Evolutionary conservation across 2,113 vertebrate genomes (phyloP).

Genomic region (Okapia johnstoni): DNA sequence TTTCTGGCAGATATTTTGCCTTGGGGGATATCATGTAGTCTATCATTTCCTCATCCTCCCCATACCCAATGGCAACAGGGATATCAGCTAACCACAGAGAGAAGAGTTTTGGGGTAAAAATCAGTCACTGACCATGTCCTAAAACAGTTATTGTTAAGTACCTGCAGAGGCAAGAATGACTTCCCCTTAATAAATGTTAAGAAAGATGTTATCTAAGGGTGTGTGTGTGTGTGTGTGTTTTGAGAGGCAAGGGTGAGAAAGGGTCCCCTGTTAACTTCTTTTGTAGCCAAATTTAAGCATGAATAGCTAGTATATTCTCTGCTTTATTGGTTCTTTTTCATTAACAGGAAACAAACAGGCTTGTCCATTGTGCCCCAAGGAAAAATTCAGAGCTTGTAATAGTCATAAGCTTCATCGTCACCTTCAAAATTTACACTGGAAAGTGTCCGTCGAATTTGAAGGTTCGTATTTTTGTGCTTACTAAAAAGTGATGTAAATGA

Average conservation of each 20-base stretch:
- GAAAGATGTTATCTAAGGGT: neutral
- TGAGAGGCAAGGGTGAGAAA: no score
- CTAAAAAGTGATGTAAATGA: neutral
- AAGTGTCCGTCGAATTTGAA: slow-evolving; percentile 96
- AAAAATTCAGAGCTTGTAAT: slow-evolving; percentile 93
- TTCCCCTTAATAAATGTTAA: neutral
- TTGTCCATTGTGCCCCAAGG: slow-evolving; percentile 94
- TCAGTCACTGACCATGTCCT: neutral
- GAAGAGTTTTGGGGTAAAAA: neutral
- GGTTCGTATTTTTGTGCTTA: slow-evolving; percentile 79
- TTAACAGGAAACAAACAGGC: slow-evolving; percentile 87
- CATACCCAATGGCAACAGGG: neutral
- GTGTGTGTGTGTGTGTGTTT: neutral
- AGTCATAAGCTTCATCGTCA: slow-evolving; percentile 92
- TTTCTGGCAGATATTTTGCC: neutral
- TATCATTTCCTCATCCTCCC: neutral
- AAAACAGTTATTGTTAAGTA: neutral
- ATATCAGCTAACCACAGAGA: neutral
- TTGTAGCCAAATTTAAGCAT: neutral
- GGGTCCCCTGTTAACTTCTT: neutral
- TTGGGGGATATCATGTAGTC: neutral
- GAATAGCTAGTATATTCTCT: neutral
- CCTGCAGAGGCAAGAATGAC: neutral
- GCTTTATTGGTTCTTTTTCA: neutral
- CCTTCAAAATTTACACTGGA: slow-evolving; percentile 98